Base-by-base conservation (phyloP, 1,140 invertebrate species). In the Drosophila pectinifera region DNA sequence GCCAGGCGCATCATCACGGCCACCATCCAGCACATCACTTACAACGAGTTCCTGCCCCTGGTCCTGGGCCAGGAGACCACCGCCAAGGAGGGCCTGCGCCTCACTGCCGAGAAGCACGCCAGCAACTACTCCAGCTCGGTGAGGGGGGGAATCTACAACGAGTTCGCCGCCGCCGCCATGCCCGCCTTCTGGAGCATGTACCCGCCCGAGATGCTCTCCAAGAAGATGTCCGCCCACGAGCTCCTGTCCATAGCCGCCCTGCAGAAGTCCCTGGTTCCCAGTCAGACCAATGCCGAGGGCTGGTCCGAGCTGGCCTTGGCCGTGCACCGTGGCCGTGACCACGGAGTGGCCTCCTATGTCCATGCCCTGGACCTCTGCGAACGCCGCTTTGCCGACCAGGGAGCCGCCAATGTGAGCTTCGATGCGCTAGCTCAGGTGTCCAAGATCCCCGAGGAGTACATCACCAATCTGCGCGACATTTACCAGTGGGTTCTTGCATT, bases 271-370 rank as follows among this genome's bases (percentile, higher is more conserved):
- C 61, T 80, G 8, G 68, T 78, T 31, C 80, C 76, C 14, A 91
- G 92, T 18, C 82, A 75, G 45, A 92, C 72, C 0, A 75, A 83
- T 69, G 67, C 53, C 18, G 90, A 86, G 42, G 90, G 90, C 18
- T 94, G 94, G 94, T 93, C 95, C 85, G 93, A 93, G 78, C 74
- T 93, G 85, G 89, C 94, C 59, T 73, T 94, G 73, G 91, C 94
- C 55, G 91, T 95, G 14, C 95, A 96, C 57, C 92, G 95, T 86
- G 97, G 96, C 0, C 93, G 98, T 45, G 98, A 99, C 92, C 98
- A 99, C 89, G 98, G 98, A 0, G 93, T 99, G 24, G 95, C 97
- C 0, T 94, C 96, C 2, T 99, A 99, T 90, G 93, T 96, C 1
- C 93, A 95, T 26, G 91, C 88, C 2, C 34, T 92, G 53, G 91